Conservation (phyloP, 2,888 invertebrate genomes). For the Iselma pallidipennis region DNA sequence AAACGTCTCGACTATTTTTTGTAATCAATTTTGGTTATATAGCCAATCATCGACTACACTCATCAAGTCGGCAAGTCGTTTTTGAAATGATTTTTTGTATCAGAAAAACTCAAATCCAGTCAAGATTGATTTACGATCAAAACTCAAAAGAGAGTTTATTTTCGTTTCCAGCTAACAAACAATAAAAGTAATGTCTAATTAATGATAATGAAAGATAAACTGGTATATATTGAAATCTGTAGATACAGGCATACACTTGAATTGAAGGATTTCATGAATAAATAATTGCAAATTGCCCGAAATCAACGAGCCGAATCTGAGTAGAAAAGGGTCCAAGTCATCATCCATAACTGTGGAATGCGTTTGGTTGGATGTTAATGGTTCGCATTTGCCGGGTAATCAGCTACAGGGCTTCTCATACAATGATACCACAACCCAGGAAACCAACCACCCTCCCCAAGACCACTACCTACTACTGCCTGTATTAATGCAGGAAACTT, state of each 20-base stretch:
- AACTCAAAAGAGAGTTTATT: not conserved
- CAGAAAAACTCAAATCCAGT: not conserved
- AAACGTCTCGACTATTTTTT: not conserved
- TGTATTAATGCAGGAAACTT: not conserved
- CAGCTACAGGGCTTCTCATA: not conserved
- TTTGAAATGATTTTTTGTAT: not conserved
- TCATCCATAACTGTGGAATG: not conserved
- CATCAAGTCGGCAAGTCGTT: not conserved
- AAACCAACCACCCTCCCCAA: not conserved
- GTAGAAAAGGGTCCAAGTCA: not conserved
- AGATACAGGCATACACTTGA: not conserved
- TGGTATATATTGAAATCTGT: not conserved
- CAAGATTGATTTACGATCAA: not conserved
- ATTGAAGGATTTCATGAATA: not conserved
- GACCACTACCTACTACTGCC: not conserved
- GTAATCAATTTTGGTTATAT: not conserved
- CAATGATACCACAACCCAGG: not conserved
- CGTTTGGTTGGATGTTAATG: not conserved
- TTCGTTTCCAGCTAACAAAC: not conserved
- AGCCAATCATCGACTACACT: not conserved
- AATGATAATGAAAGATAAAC: not conserved
- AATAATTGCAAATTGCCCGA: not conserved
- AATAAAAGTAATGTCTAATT: not conserved
- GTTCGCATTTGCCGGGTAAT: constrained; percentile 1
- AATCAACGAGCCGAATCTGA: not conserved